Evolutionary conservation across 2,888 invertebrate species (phyloP).

Genomic region (Pogonocherus hispidulus): DNA sequence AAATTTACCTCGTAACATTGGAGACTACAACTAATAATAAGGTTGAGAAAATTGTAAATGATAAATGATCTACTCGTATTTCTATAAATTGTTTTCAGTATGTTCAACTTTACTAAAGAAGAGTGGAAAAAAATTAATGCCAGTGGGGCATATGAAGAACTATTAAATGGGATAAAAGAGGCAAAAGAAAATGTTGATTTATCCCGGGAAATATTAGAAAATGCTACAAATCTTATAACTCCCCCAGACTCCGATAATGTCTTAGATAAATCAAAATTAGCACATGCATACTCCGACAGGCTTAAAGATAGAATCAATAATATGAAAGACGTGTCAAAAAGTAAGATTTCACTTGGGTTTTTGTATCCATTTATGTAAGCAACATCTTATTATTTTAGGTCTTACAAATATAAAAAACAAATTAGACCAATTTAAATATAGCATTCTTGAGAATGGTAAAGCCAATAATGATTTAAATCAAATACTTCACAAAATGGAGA

Average conservation of each 20-base stretch:
- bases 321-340: slow-evolving; percentile 53
- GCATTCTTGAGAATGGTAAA: slow-evolving; percentile 66
- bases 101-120: slow-evolving; percentile 66
- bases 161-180: slow-evolving; percentile 79
- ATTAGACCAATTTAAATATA: slow-evolving; percentile 70
- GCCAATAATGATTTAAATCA: slow-evolving; percentile 58
- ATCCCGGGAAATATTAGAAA: slow-evolving; percentile 66
- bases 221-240: slow-evolving; percentile 64
- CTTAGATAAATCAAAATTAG: slow-evolving; percentile 70
- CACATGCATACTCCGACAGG: slow-evolving; percentile 71
- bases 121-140: slow-evolving; percentile 76
- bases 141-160: slow-evolving; percentile 79
- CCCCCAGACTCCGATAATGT: slow-evolving; percentile 70
- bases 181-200: slow-evolving; percentile 76
- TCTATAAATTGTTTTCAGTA: slow-evolving; percentile 54
- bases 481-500: slow-evolving; percentile 51
- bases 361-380: too few relatives aligned
- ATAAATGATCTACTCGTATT: too few relatives aligned
- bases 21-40: too few relatives aligned
- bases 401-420: slow-evolving; percentile 51
- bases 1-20: too few relatives aligned
- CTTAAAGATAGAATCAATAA: slow-evolving; percentile 69
- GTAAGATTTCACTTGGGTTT: slow-evolving; percentile 40
- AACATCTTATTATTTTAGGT: slow-evolving; percentile 49
- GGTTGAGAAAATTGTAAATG: too few relatives aligned